Base-by-base conservation (phyloP, 2,797 vertebrate species). In the Phoeniculus purpureus region DNA sequence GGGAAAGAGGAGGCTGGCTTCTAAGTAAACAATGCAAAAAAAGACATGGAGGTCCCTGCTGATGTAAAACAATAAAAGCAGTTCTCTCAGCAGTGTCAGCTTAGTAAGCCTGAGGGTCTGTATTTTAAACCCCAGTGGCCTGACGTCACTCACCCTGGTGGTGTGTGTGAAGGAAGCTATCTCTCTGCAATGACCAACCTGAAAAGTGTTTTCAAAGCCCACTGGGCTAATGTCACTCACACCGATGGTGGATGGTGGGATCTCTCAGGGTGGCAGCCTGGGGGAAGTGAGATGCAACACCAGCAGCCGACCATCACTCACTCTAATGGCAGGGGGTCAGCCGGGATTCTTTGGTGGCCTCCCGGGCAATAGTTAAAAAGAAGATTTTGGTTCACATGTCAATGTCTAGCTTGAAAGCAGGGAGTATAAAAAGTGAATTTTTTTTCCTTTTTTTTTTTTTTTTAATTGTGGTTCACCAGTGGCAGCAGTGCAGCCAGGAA, bases 11-110 rank as follows among this genome's bases (percentile, higher is more conserved):
- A 79, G 74, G 74, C 59, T 92, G 84, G 85, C 91, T 93, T 89
- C 87, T 94, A 92, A 92, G 87, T 90, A 94, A 95, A 95, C 94
- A 97, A 95, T 95, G 76, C 89, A 87, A 95, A 68, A 94, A 90
- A 94, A 94, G 73, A 90, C 92, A 95, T 96, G 92, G 94, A 95
- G 75, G 92, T 93, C 91, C 93, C 92, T 95, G 94, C 92, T 96
- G 95, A 96, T 93, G 83, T 96, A 94, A 95, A 96, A 95, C 94
- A 96, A 96, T 96, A 94, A 92, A 92, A 95, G 85, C 59, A 94
- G 91, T 96, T 95, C 94, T 96, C 95, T 96, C 93, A 95, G 91
- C 91, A 93, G 82, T 93, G 93, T 94, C 94, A 93, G 86, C 32
- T 91, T 92, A 92, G 47, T 87, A 95, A 96, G 96, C 82, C 93